Conservation (phyloP, 2,797 vertebrate genomes). For the Todus mexicanus region DNA sequence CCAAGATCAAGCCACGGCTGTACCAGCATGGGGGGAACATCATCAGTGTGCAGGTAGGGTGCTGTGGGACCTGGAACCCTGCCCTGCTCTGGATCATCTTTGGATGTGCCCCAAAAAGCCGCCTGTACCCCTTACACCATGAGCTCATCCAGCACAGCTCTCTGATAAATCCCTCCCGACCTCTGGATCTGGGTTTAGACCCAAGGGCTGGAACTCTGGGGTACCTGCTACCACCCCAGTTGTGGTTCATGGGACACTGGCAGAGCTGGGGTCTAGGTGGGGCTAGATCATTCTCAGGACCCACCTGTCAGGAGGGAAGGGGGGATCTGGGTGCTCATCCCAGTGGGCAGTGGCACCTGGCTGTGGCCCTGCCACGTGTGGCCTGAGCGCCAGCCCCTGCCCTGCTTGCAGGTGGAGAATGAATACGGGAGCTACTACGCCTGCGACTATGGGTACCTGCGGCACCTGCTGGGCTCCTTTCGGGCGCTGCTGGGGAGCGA, state of each 20-base stretch:
- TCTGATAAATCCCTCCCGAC: neutral
- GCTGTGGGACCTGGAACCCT: neutral
- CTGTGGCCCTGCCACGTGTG: neutral
- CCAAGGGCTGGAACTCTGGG: neutral
- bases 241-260: neutral
- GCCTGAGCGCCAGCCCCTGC: neutral
- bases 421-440: slow-evolving; percentile 94
- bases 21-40: slow-evolving; percentile 92
- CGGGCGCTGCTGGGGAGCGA: slow-evolving; percentile 82
- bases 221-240: neutral
- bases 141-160: neutral
- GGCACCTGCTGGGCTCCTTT: slow-evolving; percentile 82
- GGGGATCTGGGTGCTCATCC: neutral
- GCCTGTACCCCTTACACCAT: neutral
- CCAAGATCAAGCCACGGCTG: slow-evolving; percentile 86
- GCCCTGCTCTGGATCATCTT: neutral
- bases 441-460: slow-evolving; percentile 89
- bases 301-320: neutral
- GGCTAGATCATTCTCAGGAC: neutral
- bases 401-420: slow-evolving; percentile 87
- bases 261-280: neutral
- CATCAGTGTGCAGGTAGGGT: slow-evolving; percentile 90
- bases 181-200: neutral
- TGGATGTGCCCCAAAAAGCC: neutral
- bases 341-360: neutral